phyloP scores from a whole-genome alignment of 2,797 vertebrate species.

The Momotus momota region DNA sequence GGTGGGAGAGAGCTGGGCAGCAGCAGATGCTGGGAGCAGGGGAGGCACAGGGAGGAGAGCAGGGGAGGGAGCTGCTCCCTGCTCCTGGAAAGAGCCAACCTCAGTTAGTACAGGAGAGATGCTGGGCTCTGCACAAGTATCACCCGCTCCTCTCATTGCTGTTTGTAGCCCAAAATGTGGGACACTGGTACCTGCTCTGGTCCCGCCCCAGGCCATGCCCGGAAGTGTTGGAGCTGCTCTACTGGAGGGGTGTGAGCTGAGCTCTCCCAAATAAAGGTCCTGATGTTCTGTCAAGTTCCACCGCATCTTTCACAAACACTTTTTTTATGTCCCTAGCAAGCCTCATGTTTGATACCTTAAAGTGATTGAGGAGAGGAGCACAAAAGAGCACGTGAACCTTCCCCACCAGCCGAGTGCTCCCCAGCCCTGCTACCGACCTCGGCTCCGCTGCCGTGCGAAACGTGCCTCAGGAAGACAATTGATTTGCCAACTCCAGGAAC shows the following conservation, averaged over 20 bases:
- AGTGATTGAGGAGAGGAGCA: not conserved
- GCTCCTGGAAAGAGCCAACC: not conserved
- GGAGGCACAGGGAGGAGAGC: not conserved
- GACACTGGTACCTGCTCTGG: not conserved
- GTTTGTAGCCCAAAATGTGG: accelerated
- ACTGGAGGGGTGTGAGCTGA: not conserved
- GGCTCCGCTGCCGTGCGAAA: not conserved
- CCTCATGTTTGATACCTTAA: not conserved
- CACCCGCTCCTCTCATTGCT: not conserved
- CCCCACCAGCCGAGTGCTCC: accelerated
- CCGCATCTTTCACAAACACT: not conserved
- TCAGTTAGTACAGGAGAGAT: not conserved
- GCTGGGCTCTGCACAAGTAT: not conserved
- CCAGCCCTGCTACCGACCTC: not conserved
- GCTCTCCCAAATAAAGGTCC: not conserved
- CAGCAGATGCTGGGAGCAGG: not conserved
- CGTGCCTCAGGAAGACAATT: accelerated
- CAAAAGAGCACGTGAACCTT: not conserved
- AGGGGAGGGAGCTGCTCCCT: not conserved
- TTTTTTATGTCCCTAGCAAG: not conserved
- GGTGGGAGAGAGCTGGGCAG: not conserved
- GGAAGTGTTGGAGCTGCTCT: not conserved
- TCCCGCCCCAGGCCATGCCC: not conserved
- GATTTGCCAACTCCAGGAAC: not conserved
- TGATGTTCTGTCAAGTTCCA: not conserved